These are phyloP conservation scores for Takifugu ocellatus DNA, from an alignment of 2,797 vertebrate genomes.

Conservation along the genomic window DNA sequence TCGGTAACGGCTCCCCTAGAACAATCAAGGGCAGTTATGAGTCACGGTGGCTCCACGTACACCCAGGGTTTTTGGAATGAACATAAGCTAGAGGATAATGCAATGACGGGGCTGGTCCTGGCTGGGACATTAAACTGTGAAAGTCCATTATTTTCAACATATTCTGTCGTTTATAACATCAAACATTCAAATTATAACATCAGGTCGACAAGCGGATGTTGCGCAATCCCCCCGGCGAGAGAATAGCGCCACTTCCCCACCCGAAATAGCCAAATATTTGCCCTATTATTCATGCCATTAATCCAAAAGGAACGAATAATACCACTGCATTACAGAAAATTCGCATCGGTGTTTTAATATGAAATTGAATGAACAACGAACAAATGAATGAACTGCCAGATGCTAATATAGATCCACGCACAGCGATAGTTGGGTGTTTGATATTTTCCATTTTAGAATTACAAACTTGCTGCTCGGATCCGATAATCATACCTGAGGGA, in stretches of 20 bases:
- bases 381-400: conserved; percentile 33
- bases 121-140: neutral
- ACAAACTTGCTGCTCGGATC: neutral
- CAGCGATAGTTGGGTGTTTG: neutral
- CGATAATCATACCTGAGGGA: neutral
- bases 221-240: conserved; percentile 4
- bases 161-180: neutral
- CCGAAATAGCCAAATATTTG: conserved; percentile 10
- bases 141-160: conserved; percentile 3
- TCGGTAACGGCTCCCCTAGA: conserved; percentile 29
- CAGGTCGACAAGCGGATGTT: neutral
- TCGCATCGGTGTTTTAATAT: no score
- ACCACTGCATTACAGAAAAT: no score
- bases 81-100: no score
- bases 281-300: neutral
- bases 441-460: neutral
- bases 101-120: neutral
- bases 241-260: conserved; percentile 16
- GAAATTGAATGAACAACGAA: neutral
- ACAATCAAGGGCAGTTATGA: conserved; percentile 57
- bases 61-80: neutral
- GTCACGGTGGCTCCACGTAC: conserved; percentile 48
- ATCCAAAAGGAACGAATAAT: no score
- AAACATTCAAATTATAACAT: neutral
- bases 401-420: neutral